Evolutionary conservation across 2,113 vertebrate genomes (phyloP).

Genomic region (Indicator maculatus): DNA sequence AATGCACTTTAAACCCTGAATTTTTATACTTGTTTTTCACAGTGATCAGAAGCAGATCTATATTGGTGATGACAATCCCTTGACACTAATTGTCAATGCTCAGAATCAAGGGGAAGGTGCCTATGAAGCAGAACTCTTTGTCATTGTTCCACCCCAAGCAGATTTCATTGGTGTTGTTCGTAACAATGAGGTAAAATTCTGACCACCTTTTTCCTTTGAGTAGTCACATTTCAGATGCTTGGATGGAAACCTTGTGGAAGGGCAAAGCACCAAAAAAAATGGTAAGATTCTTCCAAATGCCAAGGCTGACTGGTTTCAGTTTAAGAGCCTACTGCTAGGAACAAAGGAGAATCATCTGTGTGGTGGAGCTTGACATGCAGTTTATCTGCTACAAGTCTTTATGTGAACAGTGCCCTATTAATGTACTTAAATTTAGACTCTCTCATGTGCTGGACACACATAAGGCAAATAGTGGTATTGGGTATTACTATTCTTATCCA

Average conservation of each 20-base stretch:
- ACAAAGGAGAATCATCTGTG: neutral
- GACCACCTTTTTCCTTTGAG: neutral
- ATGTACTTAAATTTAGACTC: neutral
- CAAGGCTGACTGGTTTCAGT: neutral
- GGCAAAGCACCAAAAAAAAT: neutral
- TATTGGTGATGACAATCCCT: slow-evolving; percentile 92
- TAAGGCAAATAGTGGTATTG: neutral
- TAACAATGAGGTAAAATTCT: slow-evolving; percentile 84
- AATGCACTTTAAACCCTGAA: neutral
- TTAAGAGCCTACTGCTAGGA: neutral
- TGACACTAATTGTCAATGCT: slow-evolving; percentile 87
- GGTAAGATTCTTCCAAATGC: neutral
- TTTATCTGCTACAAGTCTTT: neutral
- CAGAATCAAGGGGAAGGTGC: slow-evolving; percentile 94
- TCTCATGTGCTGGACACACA: neutral
- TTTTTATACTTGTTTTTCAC: neutral
- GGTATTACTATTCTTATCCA: neutral
- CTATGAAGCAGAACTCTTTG: slow-evolving; percentile 93
- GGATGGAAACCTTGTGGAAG: neutral
- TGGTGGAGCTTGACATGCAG: neutral
- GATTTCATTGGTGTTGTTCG: slow-evolving; percentile 92
- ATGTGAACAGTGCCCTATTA: neutral
- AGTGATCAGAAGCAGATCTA: slow-evolving; percentile 92
- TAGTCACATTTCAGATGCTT: neutral
- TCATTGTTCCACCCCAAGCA: slow-evolving; percentile 86